phyloP scores from a whole-genome alignment of 2,113 vertebrate genomes.

The Gallinago jamesoni region DNA sequence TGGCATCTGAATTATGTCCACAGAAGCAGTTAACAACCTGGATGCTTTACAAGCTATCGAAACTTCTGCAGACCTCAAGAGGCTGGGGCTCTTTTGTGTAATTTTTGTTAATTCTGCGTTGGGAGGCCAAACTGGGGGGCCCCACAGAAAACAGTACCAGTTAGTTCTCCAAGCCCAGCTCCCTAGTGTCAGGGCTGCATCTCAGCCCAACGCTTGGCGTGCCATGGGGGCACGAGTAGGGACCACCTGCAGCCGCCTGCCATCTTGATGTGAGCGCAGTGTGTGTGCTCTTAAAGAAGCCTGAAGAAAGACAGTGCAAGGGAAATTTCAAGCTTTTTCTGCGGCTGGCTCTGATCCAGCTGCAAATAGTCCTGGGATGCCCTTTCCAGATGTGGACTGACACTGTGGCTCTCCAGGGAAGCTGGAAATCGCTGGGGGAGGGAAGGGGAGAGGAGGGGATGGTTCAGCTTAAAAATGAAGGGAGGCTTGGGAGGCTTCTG shows the following conservation, averaged over 20 bases:
- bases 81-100: neutral
- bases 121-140: neutral
- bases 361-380: neutral
- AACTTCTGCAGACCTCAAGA: neutral
- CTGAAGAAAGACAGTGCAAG: neutral
- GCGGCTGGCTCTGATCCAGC: neutral
- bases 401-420: neutral
- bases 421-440: neutral
- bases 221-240: rapidly evolving
- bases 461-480: neutral
- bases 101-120: neutral
- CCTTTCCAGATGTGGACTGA: constrained; percentile 21
- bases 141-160: neutral
- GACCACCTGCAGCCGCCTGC: neutral
- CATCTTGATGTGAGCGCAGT: rapidly evolving
- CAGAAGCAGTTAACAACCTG: neutral
- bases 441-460: neutral
- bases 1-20: neutral
- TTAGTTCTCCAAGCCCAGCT: neutral
- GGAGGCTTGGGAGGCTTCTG: neutral
- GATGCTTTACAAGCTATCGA: neutral
- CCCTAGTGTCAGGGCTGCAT: neutral
- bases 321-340: neutral
- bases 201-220: rapidly evolving
- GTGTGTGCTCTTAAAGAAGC: neutral